Base-by-base conservation (phyloP, 2,113 vertebrate species). In the Urocolius indicus region DNA sequence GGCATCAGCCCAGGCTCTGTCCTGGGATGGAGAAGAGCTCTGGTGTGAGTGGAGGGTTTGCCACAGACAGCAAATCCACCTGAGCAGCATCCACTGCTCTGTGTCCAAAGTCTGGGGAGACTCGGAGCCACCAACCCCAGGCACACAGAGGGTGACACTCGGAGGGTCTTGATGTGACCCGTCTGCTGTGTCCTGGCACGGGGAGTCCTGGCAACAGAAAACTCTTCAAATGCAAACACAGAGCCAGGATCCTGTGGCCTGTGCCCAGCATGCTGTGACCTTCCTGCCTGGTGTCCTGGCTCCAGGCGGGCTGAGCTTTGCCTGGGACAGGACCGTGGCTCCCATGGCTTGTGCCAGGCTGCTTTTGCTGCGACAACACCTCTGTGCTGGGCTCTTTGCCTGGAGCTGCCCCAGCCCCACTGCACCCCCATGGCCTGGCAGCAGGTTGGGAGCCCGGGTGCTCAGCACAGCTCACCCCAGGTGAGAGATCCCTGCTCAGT, bases 251-350 rank as follows among this genome's bases (percentile, higher is more conserved):
- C 46, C 55, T 6, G 55, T 17, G 32, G 23, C 14, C 46, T 23
- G 46, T 16, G 54, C 61, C 69, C 54, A 20, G 38, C 62, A 34
- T 9, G 32, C 69, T 68, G 87, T 62, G 59, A 30, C 19, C 32
- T 51, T 43, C 58, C 63, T 1, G 4, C 34, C 20, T 0, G 0
- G 14, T 13, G 51, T 22, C 52, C 45, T 21, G 59, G 77, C 17
- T 12, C 29, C 1, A 2, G 48, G 19, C 38, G 19, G 23, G 55
- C 1, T 34, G 38, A 82, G 32, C 54, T 27, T 18, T 63, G 49
- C 10, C 24, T 16, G 8, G 54, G 52, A n/a, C 3, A 1, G 46
- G 54, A 41, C 48, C 7, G 1, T 0, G 11, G 72, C 62, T 83
- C 34, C 54, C 4, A 0, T 4, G 65, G 57, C 30, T 23, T 23